phyloP scores from a whole-genome alignment of 2,113 vertebrate genomes.

The Lathamus discolor region DNA sequence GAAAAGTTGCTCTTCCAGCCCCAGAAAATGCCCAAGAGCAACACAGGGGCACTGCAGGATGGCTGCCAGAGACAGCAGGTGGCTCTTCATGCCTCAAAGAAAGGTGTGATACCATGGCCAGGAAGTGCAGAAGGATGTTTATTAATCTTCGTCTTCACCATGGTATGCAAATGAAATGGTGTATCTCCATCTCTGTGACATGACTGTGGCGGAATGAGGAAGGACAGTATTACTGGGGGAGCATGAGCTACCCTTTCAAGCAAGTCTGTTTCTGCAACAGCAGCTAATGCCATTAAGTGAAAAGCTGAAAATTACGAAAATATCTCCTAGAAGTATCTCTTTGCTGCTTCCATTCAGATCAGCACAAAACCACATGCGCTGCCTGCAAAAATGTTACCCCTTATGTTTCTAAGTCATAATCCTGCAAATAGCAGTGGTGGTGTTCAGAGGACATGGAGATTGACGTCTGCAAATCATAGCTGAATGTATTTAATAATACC shows the following conservation, averaged over 20 bases:
- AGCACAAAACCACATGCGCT: background rate
- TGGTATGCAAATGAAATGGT: background rate
- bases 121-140: background rate
- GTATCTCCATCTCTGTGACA: background rate
- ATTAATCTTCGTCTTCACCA: background rate
- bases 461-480: background rate
- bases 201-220: background rate
- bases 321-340: background rate
- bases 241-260: background rate
- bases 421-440: background rate
- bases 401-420: background rate
- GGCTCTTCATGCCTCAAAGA: background rate
- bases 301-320: background rate
- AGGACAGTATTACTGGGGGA: background rate
- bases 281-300: background rate
- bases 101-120: background rate
- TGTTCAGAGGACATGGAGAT: background rate
- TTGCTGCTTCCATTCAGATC: background rate
- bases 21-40: background rate
- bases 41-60: background rate
- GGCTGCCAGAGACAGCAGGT: background rate
- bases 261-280: background rate
- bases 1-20: background rate
- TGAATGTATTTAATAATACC: background rate
- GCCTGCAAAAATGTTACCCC: background rate